Conservation (phyloP, 1,140 invertebrate species). For the Drosophila littoralis region DNA sequence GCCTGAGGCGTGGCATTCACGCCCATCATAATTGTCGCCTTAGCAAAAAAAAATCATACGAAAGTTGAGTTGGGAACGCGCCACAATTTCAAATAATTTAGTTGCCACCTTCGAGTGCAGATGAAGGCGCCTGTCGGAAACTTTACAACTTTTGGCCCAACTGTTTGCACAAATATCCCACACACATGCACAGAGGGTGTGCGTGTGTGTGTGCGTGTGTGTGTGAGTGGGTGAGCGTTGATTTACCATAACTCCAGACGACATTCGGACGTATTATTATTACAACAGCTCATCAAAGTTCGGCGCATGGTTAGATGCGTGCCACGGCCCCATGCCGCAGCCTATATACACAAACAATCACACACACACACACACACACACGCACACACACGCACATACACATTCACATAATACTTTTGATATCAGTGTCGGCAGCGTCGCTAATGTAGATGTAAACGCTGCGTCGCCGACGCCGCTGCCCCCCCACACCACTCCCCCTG, state of each 20-base stretch:
- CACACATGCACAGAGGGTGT: constrained; percentile 4
- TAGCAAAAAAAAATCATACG: constrained; percentile 51
- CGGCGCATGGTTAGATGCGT: constrained; percentile 31
- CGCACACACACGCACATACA: neutral
- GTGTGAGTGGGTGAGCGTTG: constrained; percentile 16
- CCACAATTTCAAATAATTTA: constrained; percentile 75
- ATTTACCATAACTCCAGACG: constrained; percentile 66
- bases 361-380: neutral
- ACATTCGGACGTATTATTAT: constrained; percentile 78
- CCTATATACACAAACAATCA: constrained; percentile 3
- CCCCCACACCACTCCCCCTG: neutral
- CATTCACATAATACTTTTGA: constrained; percentile 26
- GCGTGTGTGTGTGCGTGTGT: neutral
- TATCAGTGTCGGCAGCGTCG: constrained; percentile 44
- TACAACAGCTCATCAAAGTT: constrained; percentile 80
- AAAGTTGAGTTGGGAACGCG: constrained; percentile 27
- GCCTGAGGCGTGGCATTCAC: neutral
- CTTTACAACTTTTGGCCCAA: constrained; percentile 75
- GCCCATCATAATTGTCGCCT: constrained; percentile 28
- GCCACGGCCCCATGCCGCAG: constrained; percentile 6
- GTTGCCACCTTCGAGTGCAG: constrained; percentile 70
- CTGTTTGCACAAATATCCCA: constrained; percentile 74
- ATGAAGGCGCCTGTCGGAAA: constrained; percentile 73
- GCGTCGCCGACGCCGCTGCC: constrained; percentile 5
- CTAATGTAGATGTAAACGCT: constrained; percentile 80